Percentiles rank a stretch among this genome's conserved stretches.
These are phyloP conservation scores for Pardalotus punctatus DNA, from an alignment of 2,113 vertebrate species.

Conservation along the genomic window DNA sequence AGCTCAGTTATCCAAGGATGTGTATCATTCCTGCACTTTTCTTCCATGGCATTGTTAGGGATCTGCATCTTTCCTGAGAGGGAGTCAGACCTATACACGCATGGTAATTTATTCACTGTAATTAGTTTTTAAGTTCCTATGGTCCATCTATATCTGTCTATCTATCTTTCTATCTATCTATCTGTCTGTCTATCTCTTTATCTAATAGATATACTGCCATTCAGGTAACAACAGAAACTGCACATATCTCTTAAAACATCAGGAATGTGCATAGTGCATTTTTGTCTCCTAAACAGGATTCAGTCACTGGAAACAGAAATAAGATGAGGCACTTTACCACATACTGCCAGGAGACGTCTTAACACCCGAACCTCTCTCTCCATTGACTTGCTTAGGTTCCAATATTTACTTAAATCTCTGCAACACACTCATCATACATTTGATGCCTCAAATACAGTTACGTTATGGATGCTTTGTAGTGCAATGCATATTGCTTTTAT, in stretches of 20 bases:
- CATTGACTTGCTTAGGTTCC: not conserved
- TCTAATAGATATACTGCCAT: not conserved
- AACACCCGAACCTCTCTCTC: not conserved
- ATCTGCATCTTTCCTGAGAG: not conserved
- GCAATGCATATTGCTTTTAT: not conserved
- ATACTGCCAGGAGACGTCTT: not conserved
- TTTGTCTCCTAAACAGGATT: not conserved
- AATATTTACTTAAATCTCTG: not conserved
- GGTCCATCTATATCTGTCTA: not conserved
- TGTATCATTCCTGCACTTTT: not conserved
- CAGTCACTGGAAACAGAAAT: not conserved
- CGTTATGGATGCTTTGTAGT: not conserved
- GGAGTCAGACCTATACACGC: not conserved
- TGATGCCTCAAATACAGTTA: not conserved
- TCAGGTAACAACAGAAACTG: not conserved
- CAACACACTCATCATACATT: not conserved
- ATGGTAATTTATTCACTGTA: not conserved
- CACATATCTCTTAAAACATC: not conserved
- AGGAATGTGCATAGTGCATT: not conserved
- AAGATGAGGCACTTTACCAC: not conserved
- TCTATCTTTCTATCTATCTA: not conserved
- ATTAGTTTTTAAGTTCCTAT: not conserved
- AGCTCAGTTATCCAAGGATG: not conserved
- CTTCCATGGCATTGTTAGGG: not conserved
- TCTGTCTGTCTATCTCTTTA: not conserved